Evolutionary conservation across 2,888 invertebrate genomes (phyloP), one percentile per base, ranked within the genome.

Genomic region (Nymphalis urticae): DNA sequence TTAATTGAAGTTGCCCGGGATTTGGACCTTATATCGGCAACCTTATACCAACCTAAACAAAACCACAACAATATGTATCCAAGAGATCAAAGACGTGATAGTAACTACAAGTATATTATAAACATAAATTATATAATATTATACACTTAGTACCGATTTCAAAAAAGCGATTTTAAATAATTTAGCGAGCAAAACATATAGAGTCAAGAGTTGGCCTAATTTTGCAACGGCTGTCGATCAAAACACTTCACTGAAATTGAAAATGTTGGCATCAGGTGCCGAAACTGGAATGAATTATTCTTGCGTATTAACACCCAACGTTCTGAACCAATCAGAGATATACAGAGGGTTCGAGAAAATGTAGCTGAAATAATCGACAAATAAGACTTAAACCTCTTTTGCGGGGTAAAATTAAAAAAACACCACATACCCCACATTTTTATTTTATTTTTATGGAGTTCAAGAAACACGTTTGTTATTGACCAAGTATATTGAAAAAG

Each of bases 241-340:
- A 61, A 68, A 53, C 48, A 48, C 21, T 63, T 67, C 61, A 32
- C 32, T 17, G 56, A 64, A 70, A 70, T 64, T 68, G 68, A 64
- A 64, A 64, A 70, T 60, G 50, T 56, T 51, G 62, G 64, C 59
- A 56, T 68, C 71, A 71, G 71, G 71, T 71, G 71, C 48, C 32
- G 62, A 64, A 60, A 7, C 58, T 48, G 51, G 65, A 32, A 59
- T 65, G 65, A 64, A 62, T 62, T 60, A 68, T 65, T 64, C 62
- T 50, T 59, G 65, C 54, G 65, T 68, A 65, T 65, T 71, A 68
- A 68, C 32, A 48, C 32, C 61, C 61, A 36, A 19, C 10, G 36
- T 9, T 58, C 19, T 19, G 60, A 42, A 53, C 61, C 48, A 32
- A 61, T 66, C 53, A 32, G 42, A 56, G 54, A 56, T 58, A 21